Evolutionary conservation across 1,140 invertebrate species (phyloP), one percentile per base, ranked within the genome.

Genomic region (Drosophila repleta): DNA sequence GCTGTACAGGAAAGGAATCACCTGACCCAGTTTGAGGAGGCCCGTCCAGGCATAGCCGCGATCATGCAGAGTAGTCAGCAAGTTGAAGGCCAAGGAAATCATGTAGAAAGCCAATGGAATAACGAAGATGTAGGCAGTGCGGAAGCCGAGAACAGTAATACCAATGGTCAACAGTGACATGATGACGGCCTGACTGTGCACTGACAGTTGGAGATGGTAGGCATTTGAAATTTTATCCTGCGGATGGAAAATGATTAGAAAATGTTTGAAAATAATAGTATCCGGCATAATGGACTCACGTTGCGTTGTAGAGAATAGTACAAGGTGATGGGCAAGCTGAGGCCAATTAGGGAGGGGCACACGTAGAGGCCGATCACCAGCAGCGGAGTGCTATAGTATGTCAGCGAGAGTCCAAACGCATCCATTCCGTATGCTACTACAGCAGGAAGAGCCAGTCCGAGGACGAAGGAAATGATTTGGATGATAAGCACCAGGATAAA

Each of bases 371-470:
- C 80, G 62, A 95, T 94, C 69, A 72, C 32, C 3, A 95, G 69
- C 93, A 94, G 94, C 0, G 95, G 94, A 67, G 93, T 92, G 13
- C 94, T 93, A 76, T 94, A 96, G 94, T 95, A 96, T 73, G 94
- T 94, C 93, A 95, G 93, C 1, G 94, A 93, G 71, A 93, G 92
- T 35, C 93, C 80, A 1, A 69, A 49, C 6, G 37, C 49, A 15
- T 84, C 80, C 7, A 84, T 90, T 11, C 93, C 73, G 48, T 93
- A 71, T 17, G 94, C 94, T 3, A 93, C 72, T n/a, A 93, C 87
- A 18, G 92, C 91, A 3, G 80, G 92, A 15, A 94, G 56, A 48
- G 93, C 90, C 20, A 94, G 92, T 5, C 93, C 88, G 5, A 94
- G 61, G 0, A 79, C 74, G 37, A 91, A 74, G 45, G 74, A 76